Base-by-base conservation (phyloP, 2,888 invertebrate species). In the Synergus japonicus region DNA sequence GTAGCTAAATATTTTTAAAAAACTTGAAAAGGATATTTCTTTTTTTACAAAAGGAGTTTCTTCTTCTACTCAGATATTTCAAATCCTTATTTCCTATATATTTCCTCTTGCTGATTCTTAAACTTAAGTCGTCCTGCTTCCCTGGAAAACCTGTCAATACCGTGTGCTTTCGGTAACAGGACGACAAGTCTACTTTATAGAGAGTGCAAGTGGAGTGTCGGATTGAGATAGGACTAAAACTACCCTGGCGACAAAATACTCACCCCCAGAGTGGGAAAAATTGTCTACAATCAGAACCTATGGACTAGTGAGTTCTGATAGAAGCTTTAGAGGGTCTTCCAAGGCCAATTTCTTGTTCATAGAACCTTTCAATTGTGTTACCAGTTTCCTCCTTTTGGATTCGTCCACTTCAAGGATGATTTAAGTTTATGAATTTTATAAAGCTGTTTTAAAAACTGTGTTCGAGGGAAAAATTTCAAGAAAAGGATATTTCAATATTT, bases 161-260 rank as follows among this genome's bases (percentile, higher is more conserved):
- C 80, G 83, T 63, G 77, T 78, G 80, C 78, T 73, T 15, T n/a
- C 15, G 37, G 73, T 54, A 29, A 54, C 66, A 43, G 44, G 66
- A 18, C 22, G 44, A 46, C 44, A 10, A 67, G 44, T 10, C 44
- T 67, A 18, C 29, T 73, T n/a, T 69, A 69, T 7, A 29, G 49
- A 49, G 15, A 49, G 29, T 41, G 82, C 76, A 80, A 73, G 83
- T 80, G 83, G 86, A 87, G 86, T 87, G 87, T 83, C 84, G 83
- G 82, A 82, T 80, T 69, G 83, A 85, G 87, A 87, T 87, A 87
- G 87, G 86, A 76, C 84, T 83, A 84, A 87, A 86, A 84, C 86
- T 87, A 87, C 86, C 81, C 77, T 78, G 78, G 77, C 79, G 76
- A 84, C 85, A 80, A 83, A 85, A 85, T 83, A 77, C 81, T 83